Conservation (phyloP, 2,797 vertebrate genomes). For the Acrossocheilus fasciatus region DNA sequence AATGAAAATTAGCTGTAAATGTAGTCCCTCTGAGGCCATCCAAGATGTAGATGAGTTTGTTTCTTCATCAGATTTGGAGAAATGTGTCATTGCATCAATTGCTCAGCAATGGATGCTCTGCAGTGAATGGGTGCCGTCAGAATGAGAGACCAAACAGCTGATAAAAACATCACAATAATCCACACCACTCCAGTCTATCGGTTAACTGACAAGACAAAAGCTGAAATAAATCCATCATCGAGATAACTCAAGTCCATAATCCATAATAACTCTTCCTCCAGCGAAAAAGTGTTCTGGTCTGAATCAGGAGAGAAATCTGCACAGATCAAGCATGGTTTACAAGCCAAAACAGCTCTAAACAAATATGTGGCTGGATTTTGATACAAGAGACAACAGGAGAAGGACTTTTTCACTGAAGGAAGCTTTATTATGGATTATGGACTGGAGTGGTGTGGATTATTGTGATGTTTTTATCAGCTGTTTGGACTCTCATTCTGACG, state of each 20-base stretch:
- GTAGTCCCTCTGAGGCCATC: not conserved
- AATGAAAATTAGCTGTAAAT: not conserved
- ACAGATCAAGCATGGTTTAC: no score
- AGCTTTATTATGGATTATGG: not conserved
- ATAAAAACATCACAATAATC: not conserved
- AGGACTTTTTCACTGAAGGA: not conserved
- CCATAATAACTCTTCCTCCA: not conserved
- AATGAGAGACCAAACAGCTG: not conserved
- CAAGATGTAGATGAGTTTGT: not conserved
- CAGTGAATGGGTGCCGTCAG: not conserved
- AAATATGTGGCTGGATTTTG: not conserved
- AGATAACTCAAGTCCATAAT: not conserved
- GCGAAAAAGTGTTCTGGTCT: not conserved
- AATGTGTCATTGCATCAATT: not conserved
- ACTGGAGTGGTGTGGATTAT: no score
- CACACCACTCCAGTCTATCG: not conserved
- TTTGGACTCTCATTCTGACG: no score
- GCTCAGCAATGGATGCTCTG: not conserved
- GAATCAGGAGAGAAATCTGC: no score
- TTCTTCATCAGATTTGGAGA: not conserved
- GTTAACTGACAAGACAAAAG: not conserved
- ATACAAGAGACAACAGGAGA: not conserved
- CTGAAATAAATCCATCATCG: not conserved
- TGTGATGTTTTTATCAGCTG: no score
- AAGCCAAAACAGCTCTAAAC: not conserved